phyloP scores from a whole-genome alignment of 2,113 vertebrate species.

The Plecturocebus donacophilus region DNA sequence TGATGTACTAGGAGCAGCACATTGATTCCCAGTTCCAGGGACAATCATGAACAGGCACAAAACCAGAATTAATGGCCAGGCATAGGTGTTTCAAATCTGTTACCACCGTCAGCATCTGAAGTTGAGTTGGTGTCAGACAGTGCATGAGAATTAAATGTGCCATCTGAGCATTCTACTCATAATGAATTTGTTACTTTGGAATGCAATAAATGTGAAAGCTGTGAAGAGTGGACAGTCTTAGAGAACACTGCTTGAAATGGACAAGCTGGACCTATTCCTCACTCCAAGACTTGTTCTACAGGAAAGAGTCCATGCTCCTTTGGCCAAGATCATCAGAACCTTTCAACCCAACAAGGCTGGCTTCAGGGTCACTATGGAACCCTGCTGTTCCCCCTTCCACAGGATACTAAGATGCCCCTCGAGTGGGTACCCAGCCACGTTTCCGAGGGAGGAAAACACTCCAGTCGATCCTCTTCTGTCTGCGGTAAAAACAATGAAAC shows the following conservation, averaged over 20 bases:
- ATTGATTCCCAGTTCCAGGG: slow-evolving; percentile 49
- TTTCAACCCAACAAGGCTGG: neutral
- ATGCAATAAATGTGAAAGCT: neutral
- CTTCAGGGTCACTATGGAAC: neutral
- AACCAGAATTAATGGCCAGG: slow-evolving; percentile 42
- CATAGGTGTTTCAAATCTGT: slow-evolving; percentile 23
- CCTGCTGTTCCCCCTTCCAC: neutral
- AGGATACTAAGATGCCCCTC: neutral
- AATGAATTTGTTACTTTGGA: neutral
- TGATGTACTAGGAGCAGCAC: slow-evolving; percentile 40
- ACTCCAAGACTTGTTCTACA: neutral
- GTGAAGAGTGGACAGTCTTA: neutral
- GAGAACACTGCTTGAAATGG: slow-evolving; percentile 28
- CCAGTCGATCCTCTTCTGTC: neutral
- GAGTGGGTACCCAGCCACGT: neutral
- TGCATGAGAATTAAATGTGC: neutral
- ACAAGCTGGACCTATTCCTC: neutral
- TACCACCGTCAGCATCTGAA: slow-evolving; percentile 42
- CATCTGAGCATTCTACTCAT: neutral
- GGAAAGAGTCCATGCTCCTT: neutral
- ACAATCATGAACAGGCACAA: neutral
- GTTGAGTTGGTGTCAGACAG: slow-evolving; percentile 1
- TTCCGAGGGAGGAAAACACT: neutral
- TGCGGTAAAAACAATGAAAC: neutral
- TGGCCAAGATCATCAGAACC: neutral